Conservation (phyloP, 2,888 invertebrate genomes). For the Diogma glabrata region DNA sequence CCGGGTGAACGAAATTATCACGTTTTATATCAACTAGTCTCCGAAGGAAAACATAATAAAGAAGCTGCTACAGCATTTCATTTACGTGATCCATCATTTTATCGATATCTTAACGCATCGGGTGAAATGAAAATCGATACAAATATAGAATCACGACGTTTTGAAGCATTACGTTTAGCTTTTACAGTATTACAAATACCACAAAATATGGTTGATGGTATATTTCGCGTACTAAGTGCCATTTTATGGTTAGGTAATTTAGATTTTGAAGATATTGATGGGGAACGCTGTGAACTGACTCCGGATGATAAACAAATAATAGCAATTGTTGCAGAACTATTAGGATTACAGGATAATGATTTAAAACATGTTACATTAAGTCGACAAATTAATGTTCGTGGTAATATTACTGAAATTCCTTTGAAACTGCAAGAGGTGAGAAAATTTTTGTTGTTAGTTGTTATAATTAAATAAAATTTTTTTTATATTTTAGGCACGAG, state of each 20-base stretch:
- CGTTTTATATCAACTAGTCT: conserved; percentile 83
- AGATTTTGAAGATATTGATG: conserved; percentile 76
- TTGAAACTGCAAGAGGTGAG: conserved; percentile 70
- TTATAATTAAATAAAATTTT: not conserved
- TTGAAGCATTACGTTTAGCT: conserved; percentile 77
- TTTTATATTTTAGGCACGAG: conserved; percentile 50
- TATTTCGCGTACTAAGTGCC: conserved; percentile 77
- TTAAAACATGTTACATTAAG: conserved; percentile 63
- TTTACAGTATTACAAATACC: conserved; percentile 83
- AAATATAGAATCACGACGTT: conserved; percentile 51
- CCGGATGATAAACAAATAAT: conserved; percentile 60
- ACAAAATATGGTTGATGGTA: conserved; percentile 73
- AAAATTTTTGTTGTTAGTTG: conserved; percentile 1
- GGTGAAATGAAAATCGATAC: conserved; percentile 58
- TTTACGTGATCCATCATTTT: conserved; percentile 61
- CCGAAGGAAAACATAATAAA: conserved; percentile 68
- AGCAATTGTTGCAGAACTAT: conserved; percentile 55
- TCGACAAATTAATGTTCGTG: conserved; percentile 81
- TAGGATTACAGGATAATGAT: conserved; percentile 64
- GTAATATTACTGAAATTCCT: conserved; percentile 87
- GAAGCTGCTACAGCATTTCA: conserved; percentile 64
- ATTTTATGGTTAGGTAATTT: conserved; percentile 87
- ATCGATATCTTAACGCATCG: conserved; percentile 73
- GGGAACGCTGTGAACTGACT: conserved; percentile 68
- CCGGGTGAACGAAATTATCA: conserved; percentile 82